These are phyloP conservation scores for Drosophila prosaltans DNA, from an alignment of 1,140 invertebrate genomes.

Conservation along the genomic window DNA sequence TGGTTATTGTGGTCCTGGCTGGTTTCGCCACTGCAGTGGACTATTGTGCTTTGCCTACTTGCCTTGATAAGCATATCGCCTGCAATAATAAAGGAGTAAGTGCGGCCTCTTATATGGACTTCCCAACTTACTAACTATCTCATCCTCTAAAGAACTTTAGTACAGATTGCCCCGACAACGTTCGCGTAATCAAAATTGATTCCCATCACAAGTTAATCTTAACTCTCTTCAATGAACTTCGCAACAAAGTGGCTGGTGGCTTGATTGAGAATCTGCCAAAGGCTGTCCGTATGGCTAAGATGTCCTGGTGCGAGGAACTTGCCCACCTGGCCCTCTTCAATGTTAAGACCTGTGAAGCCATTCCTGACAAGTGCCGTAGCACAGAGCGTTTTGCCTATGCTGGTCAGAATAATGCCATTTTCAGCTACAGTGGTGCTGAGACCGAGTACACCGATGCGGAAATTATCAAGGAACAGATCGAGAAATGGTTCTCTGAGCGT, in stretches of 20 bases:
- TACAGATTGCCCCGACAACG: slow-evolving; percentile 47
- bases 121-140: no score
- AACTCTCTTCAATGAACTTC: slow-evolving; percentile 53
- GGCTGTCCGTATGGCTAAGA: slow-evolving; percentile 64
- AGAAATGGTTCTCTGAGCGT: slow-evolving; percentile 59
- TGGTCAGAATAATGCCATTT: slow-evolving; percentile 62
- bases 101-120: background rate
- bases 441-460: slow-evolving; percentile 56
- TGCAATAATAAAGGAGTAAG: slow-evolving; percentile 66
- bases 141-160: slow-evolving; percentile 48
- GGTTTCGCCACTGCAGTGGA: slow-evolving; percentile 33
- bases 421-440: slow-evolving; percentile 60
- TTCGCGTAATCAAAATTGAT: slow-evolving; percentile 42
- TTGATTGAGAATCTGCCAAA: slow-evolving; percentile 47
- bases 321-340: slow-evolving; percentile 52
- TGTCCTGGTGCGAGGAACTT: slow-evolving; percentile 68
- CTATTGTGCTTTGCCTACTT: slow-evolving; percentile 60
- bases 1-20: slow-evolving; percentile 4
- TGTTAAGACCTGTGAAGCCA: slow-evolving; percentile 48
- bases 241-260: slow-evolving; percentile 62
- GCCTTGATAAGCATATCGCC: slow-evolving; percentile 62
- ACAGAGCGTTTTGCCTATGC: slow-evolving; percentile 63
- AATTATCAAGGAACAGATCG: slow-evolving; percentile 61
- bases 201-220: slow-evolving; percentile 54
- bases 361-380: slow-evolving; percentile 65